Evolutionary conservation across 2,888 invertebrate species (phyloP).

Genomic region (Pseudolycoriella hygida): DNA sequence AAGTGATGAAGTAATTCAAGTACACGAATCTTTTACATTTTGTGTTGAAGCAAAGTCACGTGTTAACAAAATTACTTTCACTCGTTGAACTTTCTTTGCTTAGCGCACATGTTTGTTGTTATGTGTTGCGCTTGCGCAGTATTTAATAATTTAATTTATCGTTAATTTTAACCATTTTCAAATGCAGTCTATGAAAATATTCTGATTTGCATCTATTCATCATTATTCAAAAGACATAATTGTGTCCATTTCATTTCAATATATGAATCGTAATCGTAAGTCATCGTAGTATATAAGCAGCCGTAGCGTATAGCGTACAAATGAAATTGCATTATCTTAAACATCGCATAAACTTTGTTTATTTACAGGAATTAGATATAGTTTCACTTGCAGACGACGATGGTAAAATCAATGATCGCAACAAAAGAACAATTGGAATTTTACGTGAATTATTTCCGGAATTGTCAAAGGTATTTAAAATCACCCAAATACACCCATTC

Average conservation of each 20-base stretch:
- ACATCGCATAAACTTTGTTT: slow-evolving; percentile 8
- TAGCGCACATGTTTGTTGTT: not conserved
- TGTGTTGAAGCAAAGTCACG: no score
- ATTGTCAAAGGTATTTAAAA: slow-evolving; percentile 46
- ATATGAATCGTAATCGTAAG: no score
- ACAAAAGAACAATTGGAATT: slow-evolving; percentile 61
- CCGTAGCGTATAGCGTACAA: no score
- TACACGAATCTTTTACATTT: no score
- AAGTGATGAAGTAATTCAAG: no score
- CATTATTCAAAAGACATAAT: no score
- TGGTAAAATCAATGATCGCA: slow-evolving; percentile 45
- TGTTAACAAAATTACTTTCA: slow-evolving; percentile 5
- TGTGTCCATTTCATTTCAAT: no score
- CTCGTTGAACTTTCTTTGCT: slow-evolving; percentile 3
- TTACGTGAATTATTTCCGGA: slow-evolving; percentile 56
- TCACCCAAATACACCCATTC: not conserved
- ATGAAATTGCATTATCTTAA: not conserved
- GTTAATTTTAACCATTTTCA: no score
- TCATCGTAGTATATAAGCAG: no score
- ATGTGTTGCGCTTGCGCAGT: not conserved
- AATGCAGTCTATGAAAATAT: no score
- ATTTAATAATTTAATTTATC: no score
- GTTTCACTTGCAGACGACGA: slow-evolving; percentile 48
- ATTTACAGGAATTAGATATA: slow-evolving; percentile 44
- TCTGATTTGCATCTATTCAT: no score